Evolutionary conservation across 2,113 vertebrate species (phyloP).

Genomic region (Meriones unguiculatus): DNA sequence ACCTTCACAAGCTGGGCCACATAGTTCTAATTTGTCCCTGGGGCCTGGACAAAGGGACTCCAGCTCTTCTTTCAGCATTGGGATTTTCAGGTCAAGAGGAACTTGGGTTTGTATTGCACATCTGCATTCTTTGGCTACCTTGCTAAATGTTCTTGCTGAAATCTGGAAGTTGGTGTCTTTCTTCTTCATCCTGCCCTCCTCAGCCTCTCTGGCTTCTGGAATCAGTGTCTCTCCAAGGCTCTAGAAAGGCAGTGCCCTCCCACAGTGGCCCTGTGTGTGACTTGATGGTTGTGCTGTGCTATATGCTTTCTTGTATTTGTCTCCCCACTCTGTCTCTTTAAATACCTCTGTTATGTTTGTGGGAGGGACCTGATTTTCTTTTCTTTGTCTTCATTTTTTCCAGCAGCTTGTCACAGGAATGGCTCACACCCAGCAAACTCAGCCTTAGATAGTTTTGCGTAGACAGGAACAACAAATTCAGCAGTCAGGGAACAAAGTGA

Average conservation of each 20-base stretch:
- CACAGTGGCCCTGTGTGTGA: rapidly evolving
- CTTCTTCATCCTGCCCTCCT: not conserved
- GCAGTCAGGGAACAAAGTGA: constrained; percentile 75
- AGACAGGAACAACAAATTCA: constrained; percentile 75
- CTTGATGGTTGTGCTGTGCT: not conserved
- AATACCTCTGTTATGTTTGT: not conserved
- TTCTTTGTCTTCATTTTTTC: constrained; percentile 14
- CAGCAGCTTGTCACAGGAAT: constrained; percentile 52
- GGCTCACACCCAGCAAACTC: constrained; percentile 70
- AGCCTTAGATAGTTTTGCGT: constrained; percentile 60
- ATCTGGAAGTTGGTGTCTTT: not conserved
- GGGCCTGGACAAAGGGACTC: not conserved
- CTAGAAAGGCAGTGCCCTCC: not conserved
- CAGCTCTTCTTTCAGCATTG: not conserved
- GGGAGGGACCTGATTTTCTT: not conserved
- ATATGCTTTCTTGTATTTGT: not conserved
- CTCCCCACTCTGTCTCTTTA: not conserved
- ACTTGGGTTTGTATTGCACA: not conserved
- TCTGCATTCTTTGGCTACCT: not conserved
- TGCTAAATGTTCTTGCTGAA: constrained; percentile 9
- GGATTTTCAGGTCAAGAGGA: not conserved
- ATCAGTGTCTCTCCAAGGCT: rapidly evolving
- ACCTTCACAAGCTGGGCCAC: not conserved
- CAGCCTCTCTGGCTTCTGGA: not conserved
- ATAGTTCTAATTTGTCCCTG: not conserved